Evolutionary conservation across 2,888 invertebrate species (phyloP), one percentile per base, ranked within the genome.

Genomic region (Scotopteryx bipunctaria): DNA sequence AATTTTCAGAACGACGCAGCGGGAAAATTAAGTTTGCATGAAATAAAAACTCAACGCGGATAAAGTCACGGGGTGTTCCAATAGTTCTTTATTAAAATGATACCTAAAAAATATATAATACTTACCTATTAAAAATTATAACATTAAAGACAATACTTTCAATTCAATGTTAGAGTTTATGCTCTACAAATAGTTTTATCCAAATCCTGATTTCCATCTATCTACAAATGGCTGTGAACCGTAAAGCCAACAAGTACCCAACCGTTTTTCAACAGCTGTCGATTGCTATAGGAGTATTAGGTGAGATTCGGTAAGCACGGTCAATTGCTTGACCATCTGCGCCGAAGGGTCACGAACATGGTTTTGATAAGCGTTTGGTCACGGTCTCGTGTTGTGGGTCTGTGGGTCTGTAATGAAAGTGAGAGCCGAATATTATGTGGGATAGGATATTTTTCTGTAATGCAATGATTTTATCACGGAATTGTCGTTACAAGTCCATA

Each of bases 311-410:
- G 75, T 75, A 74, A 71, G 73, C 59, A 62, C 75, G 81, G 83
- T 83, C 83, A 85, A 87, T 87, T 76, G 86, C 68, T 69, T 75
- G 84, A 77, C 86, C 88, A 88, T 88, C 87, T 88, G 87, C 73
- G 79, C 55, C 65, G 56, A 63, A 60, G 62, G 59, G 64, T 66
- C 63, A 57, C 57, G 64, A 60, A 54, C 64, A 66, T 61, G 60
- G 59, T 65, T 71, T 69, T 71, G 68, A 74, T 72, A 74, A 73
- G 66, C 64, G 71, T 68, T 59, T 64, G 69, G 79, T 75, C 73
- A 76, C 69, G 74, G 67, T 67, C 64, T 67, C 63, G 45, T 32
- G 21, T 19, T 43, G 54, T 43, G 42, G 42, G 33, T 38, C n/a
- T n/a, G n/a, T n/a, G n/a, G n/a, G n/a, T n/a, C 40, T 40, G 25